Base-by-base conservation (phyloP, 2,797 vertebrate species). In the Acropternis orthonyx region DNA sequence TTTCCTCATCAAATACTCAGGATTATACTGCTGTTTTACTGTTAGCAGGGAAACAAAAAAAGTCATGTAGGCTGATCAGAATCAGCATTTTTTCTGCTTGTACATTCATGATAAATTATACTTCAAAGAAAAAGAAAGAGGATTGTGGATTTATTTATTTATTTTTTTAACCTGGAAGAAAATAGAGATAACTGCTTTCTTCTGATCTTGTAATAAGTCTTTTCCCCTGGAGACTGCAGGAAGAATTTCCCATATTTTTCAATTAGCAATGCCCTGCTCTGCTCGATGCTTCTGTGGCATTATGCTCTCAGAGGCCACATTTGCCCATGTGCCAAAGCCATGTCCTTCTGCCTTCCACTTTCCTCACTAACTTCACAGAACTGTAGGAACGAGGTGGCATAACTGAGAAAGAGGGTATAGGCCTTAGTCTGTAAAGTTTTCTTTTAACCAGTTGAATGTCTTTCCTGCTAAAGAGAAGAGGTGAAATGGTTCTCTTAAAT, bases 231-330 rank as follows among this genome's bases (percentile, higher is more conserved):
- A 89, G 48, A 76, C 8, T 27, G 43, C 16, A 27, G 37, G 37
- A 89, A 46, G n/a, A 77, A 61, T 87, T 91, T 85, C 74, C 74
- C 72, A 21, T 72, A n/a, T 68, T 91, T 91, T 93, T 52, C 59
- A 28, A 34, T 28, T 82, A 44, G 23, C 0, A 0, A 68, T 88
- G 37, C 9, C 41, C 37, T 0, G 0, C 34, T 93, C 62, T 5
- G 0, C 41, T 80, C 1, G 4, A 48, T 68, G 24, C 12, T 54
- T 41, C 71, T 74, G 52, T 11, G 2, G 18, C 3, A 5, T 36
- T 39, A 28, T 8, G 1, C 51, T 67, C n/a, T 48, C 59, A 48
- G 59, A 13, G 37, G 16, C 11, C 41, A 49, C 44, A 54, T 56
- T 52, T 19, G 2, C 7, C 52, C 13, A 37, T 16, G 21, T 55